A percentile compares a stretch with the other conserved stretches of the same genome.
phyloP scores from a whole-genome alignment of 2,113 vertebrate species.

The Xyliphius kryptos region DNA sequence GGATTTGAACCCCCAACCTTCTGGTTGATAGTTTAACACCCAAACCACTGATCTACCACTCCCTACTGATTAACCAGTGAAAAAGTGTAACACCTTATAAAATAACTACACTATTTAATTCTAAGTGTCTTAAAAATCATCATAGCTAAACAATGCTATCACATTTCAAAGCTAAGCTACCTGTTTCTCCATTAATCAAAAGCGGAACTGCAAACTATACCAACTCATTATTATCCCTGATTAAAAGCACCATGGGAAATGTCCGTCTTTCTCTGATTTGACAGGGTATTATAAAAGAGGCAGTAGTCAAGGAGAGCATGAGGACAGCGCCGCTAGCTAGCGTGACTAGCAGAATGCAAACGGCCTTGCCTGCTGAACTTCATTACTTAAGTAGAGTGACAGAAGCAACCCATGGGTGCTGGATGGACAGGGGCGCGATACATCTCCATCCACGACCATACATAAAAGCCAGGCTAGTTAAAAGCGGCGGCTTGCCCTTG shows the following conservation, averaged over 20 bases:
- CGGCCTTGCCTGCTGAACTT: constrained; percentile 12
- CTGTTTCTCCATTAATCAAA: constrained; percentile 13
- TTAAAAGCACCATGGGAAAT: constrained; percentile 15
- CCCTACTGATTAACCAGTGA: too few relatives aligned
- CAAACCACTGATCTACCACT: too few relatives aligned
- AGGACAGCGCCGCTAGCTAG: constrained; percentile 16
- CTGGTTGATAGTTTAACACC: too few relatives aligned
- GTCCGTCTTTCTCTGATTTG: constrained; percentile 17
- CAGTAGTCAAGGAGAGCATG: constrained; percentile 11
- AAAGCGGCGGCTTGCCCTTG: constrained; percentile 43
- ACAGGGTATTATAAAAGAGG: constrained; percentile 16
- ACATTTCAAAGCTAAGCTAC: constrained; percentile 1
- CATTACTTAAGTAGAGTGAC: constrained; percentile 23
- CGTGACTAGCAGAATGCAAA: constrained; percentile 8
- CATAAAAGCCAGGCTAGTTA: constrained; percentile 33
- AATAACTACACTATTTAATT: too few relatives aligned
- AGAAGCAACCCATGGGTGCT: constrained; percentile 11
- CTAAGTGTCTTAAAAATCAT: too few relatives aligned
- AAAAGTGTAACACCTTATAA: too few relatives aligned
- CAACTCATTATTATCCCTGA: constrained; percentile 26
- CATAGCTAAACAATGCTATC: too few relatives aligned
- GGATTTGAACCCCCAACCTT: too few relatives aligned
- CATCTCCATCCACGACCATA: constrained; percentile 25
- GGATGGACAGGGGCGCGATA: too few relatives aligned
- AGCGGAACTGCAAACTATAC: constrained; percentile 4